phyloP scores from a whole-genome alignment of 2,888 invertebrate species.

The Eilema sororculum region DNA sequence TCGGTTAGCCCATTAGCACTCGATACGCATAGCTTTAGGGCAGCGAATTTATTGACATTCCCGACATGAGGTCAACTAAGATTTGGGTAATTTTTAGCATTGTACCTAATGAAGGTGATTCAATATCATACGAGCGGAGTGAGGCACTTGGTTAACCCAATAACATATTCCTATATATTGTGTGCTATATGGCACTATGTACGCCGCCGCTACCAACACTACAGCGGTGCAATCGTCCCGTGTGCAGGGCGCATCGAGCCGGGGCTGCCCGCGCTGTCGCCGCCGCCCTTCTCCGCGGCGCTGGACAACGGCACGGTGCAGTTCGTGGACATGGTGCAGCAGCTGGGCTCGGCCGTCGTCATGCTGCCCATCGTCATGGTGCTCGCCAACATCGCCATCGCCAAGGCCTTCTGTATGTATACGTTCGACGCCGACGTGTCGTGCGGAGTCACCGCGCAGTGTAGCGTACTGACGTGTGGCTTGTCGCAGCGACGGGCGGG shows the following conservation, averaged over 20 bases:
- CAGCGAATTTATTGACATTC: too few relatives aligned
- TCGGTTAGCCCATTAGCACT: too few relatives aligned
- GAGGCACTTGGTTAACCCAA: too few relatives aligned
- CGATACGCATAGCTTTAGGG: too few relatives aligned
- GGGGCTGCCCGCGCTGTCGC: constrained; percentile 89
- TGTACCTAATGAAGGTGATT: neutral
- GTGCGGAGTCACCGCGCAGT: too few relatives aligned
- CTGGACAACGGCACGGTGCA: constrained; percentile 88
- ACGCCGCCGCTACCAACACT: too few relatives aligned
- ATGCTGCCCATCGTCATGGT: constrained; percentile 95
- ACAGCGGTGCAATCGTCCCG: too few relatives aligned
- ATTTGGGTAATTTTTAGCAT: too few relatives aligned
- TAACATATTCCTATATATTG: neutral
- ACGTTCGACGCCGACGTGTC: too few relatives aligned
- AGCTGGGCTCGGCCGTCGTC: constrained; percentile 92
- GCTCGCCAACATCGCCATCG: constrained; percentile 97
- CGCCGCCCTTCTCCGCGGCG: constrained; percentile 89
- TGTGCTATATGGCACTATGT: too few relatives aligned
- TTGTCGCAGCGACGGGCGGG: constrained; percentile 84
- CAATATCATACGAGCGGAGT: neutral
- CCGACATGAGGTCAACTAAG: too few relatives aligned
- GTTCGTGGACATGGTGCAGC: constrained; percentile 89
- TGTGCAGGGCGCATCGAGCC: constrained; percentile 87
- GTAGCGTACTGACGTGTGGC: neutral
- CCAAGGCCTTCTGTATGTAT: constrained; percentile 95